Evolutionary conservation across 2,797 vertebrate genomes (phyloP).

Genomic region (Carcharodon carcharias): DNA sequence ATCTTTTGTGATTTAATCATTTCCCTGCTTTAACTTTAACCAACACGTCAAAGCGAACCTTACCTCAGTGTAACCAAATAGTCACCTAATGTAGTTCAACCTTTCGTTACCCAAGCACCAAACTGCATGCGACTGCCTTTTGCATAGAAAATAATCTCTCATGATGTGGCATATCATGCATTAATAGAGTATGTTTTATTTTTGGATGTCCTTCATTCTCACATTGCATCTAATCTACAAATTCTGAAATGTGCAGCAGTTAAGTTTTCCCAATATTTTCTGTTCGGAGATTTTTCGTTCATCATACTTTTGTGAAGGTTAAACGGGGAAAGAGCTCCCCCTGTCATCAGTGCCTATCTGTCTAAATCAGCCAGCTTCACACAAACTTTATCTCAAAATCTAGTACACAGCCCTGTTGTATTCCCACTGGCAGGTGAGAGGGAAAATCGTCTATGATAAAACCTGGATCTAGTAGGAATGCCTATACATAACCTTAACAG

Average conservation of each 20-base stretch:
- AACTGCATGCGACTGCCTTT: no score
- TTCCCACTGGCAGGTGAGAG: background rate
- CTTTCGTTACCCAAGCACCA: background rate
- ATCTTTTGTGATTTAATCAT: background rate
- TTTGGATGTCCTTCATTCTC: background rate
- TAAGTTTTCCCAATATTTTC: background rate
- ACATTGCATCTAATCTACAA: background rate
- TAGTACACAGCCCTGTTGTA: background rate
- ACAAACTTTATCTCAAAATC: background rate
- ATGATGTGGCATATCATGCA: background rate
- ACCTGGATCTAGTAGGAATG: background rate
- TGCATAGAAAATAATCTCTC: background rate
- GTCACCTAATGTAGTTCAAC: background rate
- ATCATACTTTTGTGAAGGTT: background rate
- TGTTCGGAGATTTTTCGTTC: background rate
- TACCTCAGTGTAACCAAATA: background rate
- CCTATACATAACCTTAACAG: background rate
- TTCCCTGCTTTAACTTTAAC: background rate
- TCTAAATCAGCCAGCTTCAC: background rate
- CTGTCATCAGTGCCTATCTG: background rate
- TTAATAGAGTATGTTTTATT: background rate
- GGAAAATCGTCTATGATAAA: background rate
- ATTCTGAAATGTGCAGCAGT: background rate
- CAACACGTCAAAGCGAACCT: background rate
- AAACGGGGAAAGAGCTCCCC: constrained; percentile 20